Evolutionary conservation across 2,888 invertebrate genomes (phyloP), one percentile per base, ranked within the genome.

Genomic region (Melanostoma mellinum): DNA sequence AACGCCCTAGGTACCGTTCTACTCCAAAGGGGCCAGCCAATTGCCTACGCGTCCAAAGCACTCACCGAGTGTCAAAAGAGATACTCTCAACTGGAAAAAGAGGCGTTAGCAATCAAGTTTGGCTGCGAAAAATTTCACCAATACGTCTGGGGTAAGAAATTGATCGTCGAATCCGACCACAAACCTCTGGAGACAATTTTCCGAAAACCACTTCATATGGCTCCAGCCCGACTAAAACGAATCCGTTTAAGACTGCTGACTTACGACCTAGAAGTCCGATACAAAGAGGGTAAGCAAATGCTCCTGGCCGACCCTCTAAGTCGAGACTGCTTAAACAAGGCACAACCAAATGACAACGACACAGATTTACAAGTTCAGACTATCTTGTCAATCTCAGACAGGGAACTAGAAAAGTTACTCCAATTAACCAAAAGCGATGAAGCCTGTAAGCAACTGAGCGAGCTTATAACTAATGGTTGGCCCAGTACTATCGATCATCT

Each of bases 161-260:
- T 67, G 40, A 30, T 67, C n/a, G 38, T 52, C 20, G 20, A 20
- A 20, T 20, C 20, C 20, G 0, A 1, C 20, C 20, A 20, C 20
- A 20, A 20, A 20, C 0, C 20, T 20, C 20, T 20, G 20, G 50
- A 71, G 56, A 36, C 46, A 30, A 69, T 40, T n/a, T 69, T 69
- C 36, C 35, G 8, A 20, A 69, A 69, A 38, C 69, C 69, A 10
- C 44, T 69, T 20, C 71, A 71, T 42, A 38, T 48, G 2, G 56
- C 69, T 8, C 69, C 58, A 69, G 20, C 60, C 8, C 60, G 72
- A 10, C 53, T 52, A 32, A 42, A 44, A 48, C 10, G 61, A 8
- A 44, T 71, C 10, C 20, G 52, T n/a, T 44, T 61, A 35, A 61
- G 72, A 35, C 52, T 61, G 2, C 53, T 72, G 3, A 61, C 53